Base-by-base conservation (phyloP, 1,140 invertebrate species). In the Drosophila melanica region DNA sequence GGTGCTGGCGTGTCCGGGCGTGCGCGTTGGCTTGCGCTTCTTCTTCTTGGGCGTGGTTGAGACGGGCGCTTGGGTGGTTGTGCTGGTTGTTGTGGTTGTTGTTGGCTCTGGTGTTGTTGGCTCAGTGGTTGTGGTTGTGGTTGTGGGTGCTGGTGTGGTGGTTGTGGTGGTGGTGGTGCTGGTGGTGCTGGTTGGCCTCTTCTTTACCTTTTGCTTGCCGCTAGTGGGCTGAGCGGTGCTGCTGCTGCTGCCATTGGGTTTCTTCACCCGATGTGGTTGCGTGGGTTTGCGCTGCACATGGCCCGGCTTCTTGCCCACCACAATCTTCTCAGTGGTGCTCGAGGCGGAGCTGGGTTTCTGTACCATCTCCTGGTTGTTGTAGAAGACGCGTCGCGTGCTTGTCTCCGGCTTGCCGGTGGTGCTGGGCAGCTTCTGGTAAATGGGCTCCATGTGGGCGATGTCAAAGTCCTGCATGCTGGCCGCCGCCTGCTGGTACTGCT, bases 301-400 rank as follows among this genome's bases (percentile, higher is more conserved):
- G 0, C 35, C 41, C 2, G 86, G 90, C n/a, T 89, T 90, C 41
- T 91, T 91, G 45, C 64, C 76, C 55, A 82, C 60, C 8, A 78
- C 65, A 14, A 45, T 14, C 50, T 77, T 72, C 20, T 84, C 82
- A 0, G 84, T 82, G 54, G 58, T 62, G 3, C 58, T 57, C n/a
- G n/a, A n/a, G 16, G 68, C 65, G 1, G 78, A 71, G 6, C 68
- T 68, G 14, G 84, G 72, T 20, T 71, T 82, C 12, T 91, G 86
- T 8, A 91, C 70, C 4, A 91, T 66, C 59, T 92, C 85, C 42
- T 92, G 76, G 37, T 92, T 90, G 67, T 90, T 90, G 45, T 90
- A 75, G 57, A 91, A 91, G 1, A 92, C 77, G 3, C 86, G 75
- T 3, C 79, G 70, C 0, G 90, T 91, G 20, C 81, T 90, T 9